phyloP scores from a whole-genome alignment of 2,797 vertebrate species.

The Sphaeramia orbicularis region DNA sequence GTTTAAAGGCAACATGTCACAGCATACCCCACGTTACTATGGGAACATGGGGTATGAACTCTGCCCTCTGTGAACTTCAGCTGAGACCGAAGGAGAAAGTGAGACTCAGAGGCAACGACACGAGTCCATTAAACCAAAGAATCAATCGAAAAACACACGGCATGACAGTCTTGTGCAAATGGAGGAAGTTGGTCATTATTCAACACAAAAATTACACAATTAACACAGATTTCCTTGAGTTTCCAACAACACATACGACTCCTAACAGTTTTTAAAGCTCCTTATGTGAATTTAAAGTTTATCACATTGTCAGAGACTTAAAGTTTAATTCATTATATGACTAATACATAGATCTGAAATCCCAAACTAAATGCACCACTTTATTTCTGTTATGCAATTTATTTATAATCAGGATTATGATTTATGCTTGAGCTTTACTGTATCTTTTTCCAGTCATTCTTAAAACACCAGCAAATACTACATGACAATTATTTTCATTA shows the following conservation, averaged over 20 bases:
- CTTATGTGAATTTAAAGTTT: no score
- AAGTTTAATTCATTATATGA: no score
- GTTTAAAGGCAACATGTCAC: constrained; percentile 75
- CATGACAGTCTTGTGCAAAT: constrained; percentile 30
- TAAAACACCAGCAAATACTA: no score
- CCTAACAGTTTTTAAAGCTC: neutral
- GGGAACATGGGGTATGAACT: constrained; percentile 79
- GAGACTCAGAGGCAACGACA: constrained; percentile 38
- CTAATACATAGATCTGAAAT: no score
- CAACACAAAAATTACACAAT: constrained; percentile 1
- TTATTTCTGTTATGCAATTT: no score
- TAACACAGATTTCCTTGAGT: neutral
- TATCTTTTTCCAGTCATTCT: no score
- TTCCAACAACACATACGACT: neutral
- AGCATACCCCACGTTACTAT: constrained; percentile 83
- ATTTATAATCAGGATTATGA: no score
- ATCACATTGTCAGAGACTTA: no score
- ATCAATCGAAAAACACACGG: constrained; percentile 57
- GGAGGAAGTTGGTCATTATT: constrained; percentile 45
- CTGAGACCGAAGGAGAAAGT: constrained; percentile 63
- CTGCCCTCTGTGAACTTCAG: constrained; percentile 81
- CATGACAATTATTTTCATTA: no score
- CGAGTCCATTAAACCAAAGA: constrained; percentile 66
- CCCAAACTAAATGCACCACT: no score
- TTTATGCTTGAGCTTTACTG: no score